Percentiles rank a stretch among this genome's conserved stretches.
Evolutionary conservation across 2,888 invertebrate genomes (phyloP).

Genomic region (Himalopsyche kuldschensis): DNA sequence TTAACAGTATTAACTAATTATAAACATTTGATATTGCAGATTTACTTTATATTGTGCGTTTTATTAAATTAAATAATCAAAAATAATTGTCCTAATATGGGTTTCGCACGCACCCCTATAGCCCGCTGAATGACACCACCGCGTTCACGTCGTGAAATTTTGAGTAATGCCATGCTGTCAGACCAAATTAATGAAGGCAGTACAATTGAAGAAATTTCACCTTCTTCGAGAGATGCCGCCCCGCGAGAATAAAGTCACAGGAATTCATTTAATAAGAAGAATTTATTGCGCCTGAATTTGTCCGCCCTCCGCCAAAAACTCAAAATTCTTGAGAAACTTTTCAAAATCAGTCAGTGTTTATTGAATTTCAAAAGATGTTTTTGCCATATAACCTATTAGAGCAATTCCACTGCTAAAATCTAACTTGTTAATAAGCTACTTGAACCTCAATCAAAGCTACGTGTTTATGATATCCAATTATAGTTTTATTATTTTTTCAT

Average conservation of each 20-base stretch:
- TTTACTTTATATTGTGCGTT: too few relatives aligned
- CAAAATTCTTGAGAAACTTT: conserved; percentile 29
- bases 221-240: not conserved
- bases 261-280: conserved; percentile 38
- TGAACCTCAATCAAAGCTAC: too few relatives aligned
- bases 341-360: conserved; percentile 36
- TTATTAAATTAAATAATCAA: too few relatives aligned
- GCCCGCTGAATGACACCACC: not conserved
- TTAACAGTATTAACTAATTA: too few relatives aligned
- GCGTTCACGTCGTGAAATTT: not conserved
- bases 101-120: too few relatives aligned
- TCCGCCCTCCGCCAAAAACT: conserved; percentile 25
- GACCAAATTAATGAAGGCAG: not conserved
- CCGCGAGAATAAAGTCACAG: conserved; percentile 25
- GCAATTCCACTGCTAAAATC: not conserved
- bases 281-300: conserved; percentile 38
- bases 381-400: not conserved
- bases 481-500: too few relatives aligned
- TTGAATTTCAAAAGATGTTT: conserved; percentile 32
- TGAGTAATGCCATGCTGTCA: not conserved
- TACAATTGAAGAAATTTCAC: not conserved
- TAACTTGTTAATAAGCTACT: too few relatives aligned
- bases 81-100: too few relatives aligned
- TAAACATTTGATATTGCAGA: too few relatives aligned
- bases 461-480: too few relatives aligned